Percentiles rank a stretch among this genome's conserved stretches.
These are phyloP conservation scores for Triops cancriformis DNA, from an alignment of 1,140 invertebrate genomes.

Conservation along the genomic window DNA sequence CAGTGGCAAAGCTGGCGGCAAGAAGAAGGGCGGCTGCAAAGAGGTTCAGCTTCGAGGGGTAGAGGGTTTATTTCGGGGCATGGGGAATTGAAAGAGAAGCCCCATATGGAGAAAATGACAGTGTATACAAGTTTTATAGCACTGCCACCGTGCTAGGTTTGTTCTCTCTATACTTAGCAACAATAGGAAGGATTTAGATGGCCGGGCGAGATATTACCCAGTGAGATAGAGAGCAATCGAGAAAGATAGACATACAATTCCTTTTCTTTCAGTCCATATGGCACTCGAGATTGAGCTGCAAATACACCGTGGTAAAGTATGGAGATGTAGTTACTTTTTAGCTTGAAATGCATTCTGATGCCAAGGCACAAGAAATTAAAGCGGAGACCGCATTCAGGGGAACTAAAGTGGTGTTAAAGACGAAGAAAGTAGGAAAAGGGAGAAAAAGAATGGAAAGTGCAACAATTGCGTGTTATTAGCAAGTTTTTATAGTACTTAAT, in stretches of 20 bases:
- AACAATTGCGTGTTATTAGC: no score
- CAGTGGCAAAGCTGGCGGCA: no score
- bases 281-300: background rate
- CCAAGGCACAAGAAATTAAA: no score
- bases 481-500: no score
- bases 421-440: no score
- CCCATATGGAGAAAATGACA: background rate
- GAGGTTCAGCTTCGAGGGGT: background rate
- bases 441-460: no score
- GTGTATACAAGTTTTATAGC: constrained; percentile 1
- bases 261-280: background rate
- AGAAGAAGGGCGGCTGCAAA: no score
- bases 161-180: background rate
- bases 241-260: background rate
- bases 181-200: background rate
- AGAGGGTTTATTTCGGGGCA: background rate
- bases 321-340: no score
- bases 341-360: no score
- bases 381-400: no score
- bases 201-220: background rate
- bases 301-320: no score
- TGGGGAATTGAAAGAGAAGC: background rate
- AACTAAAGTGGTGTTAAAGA: no score
- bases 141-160: background rate
- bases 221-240: background rate